Evolutionary conservation across 2,888 invertebrate genomes (phyloP).

Genomic region (Tortricodes alternella): DNA sequence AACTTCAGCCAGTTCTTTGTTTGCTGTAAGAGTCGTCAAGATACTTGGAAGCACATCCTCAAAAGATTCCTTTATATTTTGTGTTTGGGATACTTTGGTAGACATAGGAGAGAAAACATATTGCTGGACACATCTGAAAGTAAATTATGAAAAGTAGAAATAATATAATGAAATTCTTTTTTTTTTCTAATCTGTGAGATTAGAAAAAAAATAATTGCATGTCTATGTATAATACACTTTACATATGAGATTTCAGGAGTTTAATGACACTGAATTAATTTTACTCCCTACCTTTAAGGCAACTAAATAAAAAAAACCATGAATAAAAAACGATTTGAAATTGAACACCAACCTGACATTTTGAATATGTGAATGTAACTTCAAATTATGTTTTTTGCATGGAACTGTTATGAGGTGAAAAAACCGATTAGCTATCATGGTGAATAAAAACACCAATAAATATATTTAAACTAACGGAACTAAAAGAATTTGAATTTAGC

Average conservation of each 20-base stretch:
- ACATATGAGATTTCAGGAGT: no score
- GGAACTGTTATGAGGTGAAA: background rate
- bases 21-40: slow-evolving; percentile 50
- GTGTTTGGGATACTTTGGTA: slow-evolving; percentile 54
- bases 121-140: slow-evolving; percentile 17
- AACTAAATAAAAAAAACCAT: no score
- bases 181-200: background rate
- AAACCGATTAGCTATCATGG: background rate
- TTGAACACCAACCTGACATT: background rate
- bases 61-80: slow-evolving; percentile 62
- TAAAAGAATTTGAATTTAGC: no score
- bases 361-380: background rate
- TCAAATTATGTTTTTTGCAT: background rate
- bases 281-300: no score
- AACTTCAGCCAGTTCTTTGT: slow-evolving; percentile 51
- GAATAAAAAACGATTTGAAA: no score
- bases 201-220: no score
- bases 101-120: slow-evolving; percentile 37
- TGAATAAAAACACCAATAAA: background rate
- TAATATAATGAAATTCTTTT: no score
- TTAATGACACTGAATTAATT: no score
- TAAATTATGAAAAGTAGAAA: background rate
- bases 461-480: no score
- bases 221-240: no score
- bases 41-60: slow-evolving; percentile 60